Evolutionary conservation across 1,140 invertebrate species (phyloP), one percentile per base, ranked within the genome.

Genomic region (Monomorium pharaonis): DNA sequence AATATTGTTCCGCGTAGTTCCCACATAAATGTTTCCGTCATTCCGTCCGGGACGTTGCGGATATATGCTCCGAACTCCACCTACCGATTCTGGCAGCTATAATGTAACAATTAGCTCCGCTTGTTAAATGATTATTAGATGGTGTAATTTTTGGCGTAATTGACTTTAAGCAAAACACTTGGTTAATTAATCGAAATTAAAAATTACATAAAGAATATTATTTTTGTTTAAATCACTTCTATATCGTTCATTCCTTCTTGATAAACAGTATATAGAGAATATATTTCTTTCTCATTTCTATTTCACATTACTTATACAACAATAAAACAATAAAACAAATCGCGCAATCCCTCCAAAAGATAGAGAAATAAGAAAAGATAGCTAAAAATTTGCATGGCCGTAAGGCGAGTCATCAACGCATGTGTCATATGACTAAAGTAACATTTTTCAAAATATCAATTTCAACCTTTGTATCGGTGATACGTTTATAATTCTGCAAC

Each of bases 1-100:
- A 63, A 99, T 98, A 90, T 98, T 98, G 93, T 99, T 99, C 81
- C 97, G 97, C 0, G 98, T 98, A 9, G 98, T 99, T 18, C 98
- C 98, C 9, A 99, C 97, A 92, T 98, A 99, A 72, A 99, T 97
- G 92, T 98, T 98, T 0, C 98, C 98, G 91, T 99, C 98, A 90
- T 98, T 98, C 86, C 97, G 96, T 1, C 97, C 97, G 1, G 97
- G 97, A 70, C 97, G 95, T 94, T 98, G 97, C 1, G 98, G 98
- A 91, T 98, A 98, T 78, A 99, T 97, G 65, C 97, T 98, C 60
- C 98, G 96, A 1, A 98, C 97, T 30, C 98, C 98, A 21, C 98
- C 98, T 14, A 97, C 97, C 24, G 96, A 96, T 93, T 98, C 98
- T 1, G 98, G 97, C 58, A 99, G 94, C 98, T 98, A 77, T 84